Evolutionary conservation across 1,140 invertebrate genomes (phyloP), one percentile per base, ranked within the genome.

Genomic region (Meloidogyne floridensis): DNA sequence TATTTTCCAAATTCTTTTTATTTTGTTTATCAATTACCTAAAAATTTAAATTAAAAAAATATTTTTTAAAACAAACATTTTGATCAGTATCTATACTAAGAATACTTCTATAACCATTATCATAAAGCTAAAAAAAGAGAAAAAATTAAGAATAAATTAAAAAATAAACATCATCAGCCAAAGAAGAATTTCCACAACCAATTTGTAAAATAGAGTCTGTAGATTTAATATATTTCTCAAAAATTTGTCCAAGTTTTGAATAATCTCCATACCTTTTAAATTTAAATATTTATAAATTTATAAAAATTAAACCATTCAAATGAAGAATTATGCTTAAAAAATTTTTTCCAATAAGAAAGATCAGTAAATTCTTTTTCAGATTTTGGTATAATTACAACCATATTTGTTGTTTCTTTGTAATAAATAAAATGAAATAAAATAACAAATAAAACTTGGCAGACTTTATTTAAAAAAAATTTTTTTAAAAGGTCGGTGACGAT

Each of bases 221-320:
- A 1, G 82, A n/a, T 75, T 87, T 89, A 9, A 88, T 80, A 51
- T 88, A 89, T 42, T 83, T 82, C 15, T 89, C 88, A 11, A 88
- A 47, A 11, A 83, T 80, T 18, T 32, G 18, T n/a, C 80, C 80
- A 9, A 88, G 69, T 65, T 86, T 82, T n/a, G 32, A 32, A 77
- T 87, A 89, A 53, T 87, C 85, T 18, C 87, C 87, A 76, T 88
- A 88, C 87, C 87, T 87, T 20, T 80, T 85, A 54, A 84, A 20
- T 32, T 32, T 32, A 3, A 20, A 4, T n/a, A 4, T 20, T 20
- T 20, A 15, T 2, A 7, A 74, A n/a, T 15, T 13, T n/a, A 65
- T 20, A 73, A 13, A 15, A 32, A 74, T 15, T 54, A 32, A 54
- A 87, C 87, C 87, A 88, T 87, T 88, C 87, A 70, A 88, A 88